These are phyloP conservation scores for Rhopalosiphum maidis DNA, from an alignment of 1,140 invertebrate genomes.

Conservation along the genomic window DNA sequence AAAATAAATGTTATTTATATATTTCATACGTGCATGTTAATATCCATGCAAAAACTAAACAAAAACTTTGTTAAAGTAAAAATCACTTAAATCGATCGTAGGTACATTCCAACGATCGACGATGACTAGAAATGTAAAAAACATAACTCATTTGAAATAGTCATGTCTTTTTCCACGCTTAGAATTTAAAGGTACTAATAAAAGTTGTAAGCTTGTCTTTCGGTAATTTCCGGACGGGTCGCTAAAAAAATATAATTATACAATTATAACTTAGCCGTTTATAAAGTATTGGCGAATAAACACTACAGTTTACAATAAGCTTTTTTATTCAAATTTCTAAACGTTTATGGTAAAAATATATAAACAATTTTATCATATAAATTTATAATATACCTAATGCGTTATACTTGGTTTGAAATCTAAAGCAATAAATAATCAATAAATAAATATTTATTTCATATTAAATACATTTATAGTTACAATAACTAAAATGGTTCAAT, in stretches of 20 bases:
- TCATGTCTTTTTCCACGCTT: no score
- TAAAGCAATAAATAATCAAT: not conserved
- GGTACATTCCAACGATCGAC: not conserved
- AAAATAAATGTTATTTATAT: not conserved
- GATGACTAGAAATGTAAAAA: no score
- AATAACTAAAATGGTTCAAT: not conserved
- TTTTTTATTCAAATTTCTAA: not conserved
- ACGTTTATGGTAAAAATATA: not conserved
- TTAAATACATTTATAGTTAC: not conserved
- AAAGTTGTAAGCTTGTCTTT: no score
- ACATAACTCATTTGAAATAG: no score
- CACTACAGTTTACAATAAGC: no score
- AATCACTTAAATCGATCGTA: not conserved
- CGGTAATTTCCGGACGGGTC: no score
- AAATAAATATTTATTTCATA: not conserved
- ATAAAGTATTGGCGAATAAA: no score
- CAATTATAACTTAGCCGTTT: no score
- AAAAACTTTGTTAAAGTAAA: not conserved
- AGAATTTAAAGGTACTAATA: no score
- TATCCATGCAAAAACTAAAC: not conserved
- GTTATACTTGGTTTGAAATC: fast-evolving
- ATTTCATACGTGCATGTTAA: not conserved
- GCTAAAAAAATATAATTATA: no score
- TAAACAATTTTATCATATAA: no score
- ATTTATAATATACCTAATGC: not conserved